Evolutionary conservation across 2,888 invertebrate genomes (phyloP), one percentile per base, ranked within the genome.

Genomic region (Mycogona germanica): DNA sequence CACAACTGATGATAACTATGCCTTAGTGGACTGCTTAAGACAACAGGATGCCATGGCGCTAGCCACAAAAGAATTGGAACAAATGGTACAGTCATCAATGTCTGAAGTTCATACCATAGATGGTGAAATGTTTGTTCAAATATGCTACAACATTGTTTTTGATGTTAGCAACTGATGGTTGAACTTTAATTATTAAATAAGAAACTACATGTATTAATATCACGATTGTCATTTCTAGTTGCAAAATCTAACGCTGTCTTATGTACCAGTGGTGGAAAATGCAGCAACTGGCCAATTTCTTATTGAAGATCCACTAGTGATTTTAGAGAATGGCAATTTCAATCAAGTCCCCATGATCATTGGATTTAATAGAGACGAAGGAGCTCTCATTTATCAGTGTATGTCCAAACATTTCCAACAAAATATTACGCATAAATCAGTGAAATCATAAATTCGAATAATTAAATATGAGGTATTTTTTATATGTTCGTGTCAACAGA

Each of bases 261-360:
- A 4, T 21, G 49, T 49, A 1, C 52, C 52, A 14, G 52, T 52
- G 14, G 32, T 52, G 9, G 52, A 52, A 52, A 45, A 42, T 29
- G 25, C 30, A 12, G 17, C 21, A n/a, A 25, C 23, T 2, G 52
- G 45, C 4, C 9, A 17, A 28, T 52, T 52, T 19, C 23, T 52
- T n/a, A 42, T 21, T 9, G 52, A 52, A 52, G 52, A 52, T 3
- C 52, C 52, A 14, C 19, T 45, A 2, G 45, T 25, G 2, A 25
- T 52, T n/a, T 28, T 52, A 12, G 6, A 44, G 26, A 45, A 52
- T 32, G 52, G 52, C 6, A 12, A 45, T 23, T 52, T 52, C 26
- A 52, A 52, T 21, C 2, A 45, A 52, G 52, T 52, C 5, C 52
- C 52, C 1, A 1, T 52, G 12, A 19, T 52, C 1, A 14, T 23